Conservation (phyloP, 2,113 vertebrate species). For the Turdus rufiventris region DNA sequence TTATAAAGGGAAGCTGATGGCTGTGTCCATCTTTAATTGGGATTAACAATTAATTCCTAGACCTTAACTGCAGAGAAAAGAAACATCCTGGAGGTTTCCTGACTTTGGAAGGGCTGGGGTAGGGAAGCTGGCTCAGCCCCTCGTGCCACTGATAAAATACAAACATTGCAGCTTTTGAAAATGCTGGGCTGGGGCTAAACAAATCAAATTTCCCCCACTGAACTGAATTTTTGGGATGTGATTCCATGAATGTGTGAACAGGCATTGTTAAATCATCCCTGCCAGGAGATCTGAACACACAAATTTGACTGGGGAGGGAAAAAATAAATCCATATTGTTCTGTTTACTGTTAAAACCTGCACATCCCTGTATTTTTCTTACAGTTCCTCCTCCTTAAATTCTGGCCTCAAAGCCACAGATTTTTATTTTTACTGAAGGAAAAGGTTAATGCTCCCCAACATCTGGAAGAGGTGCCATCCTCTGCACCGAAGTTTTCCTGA, state of each 20-base stretch:
- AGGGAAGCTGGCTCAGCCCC: background rate
- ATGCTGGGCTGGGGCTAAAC: background rate
- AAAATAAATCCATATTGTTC: background rate
- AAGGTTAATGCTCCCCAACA: background rate
- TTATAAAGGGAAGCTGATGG: background rate
- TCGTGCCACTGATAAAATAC: background rate
- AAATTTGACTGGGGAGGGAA: rapidly evolving
- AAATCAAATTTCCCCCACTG: background rate
- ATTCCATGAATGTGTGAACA: background rate
- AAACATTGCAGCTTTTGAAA: background rate
- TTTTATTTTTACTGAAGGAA: background rate
- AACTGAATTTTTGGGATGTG: background rate
- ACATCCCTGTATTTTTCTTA: background rate
- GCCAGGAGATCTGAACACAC: background rate
- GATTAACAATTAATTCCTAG: background rate
- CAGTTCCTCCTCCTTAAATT: background rate
- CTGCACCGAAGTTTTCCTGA: background rate
- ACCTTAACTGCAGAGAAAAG: background rate
- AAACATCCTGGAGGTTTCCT: background rate
- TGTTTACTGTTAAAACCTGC: background rate
- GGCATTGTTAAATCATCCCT: background rate
- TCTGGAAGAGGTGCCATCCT: background rate
- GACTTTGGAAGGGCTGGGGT: background rate
- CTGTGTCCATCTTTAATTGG: background rate
- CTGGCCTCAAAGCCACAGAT: background rate